Base-by-base conservation (phyloP, 2,113 vertebrate genomes). In the Zosterops lateralis region DNA sequence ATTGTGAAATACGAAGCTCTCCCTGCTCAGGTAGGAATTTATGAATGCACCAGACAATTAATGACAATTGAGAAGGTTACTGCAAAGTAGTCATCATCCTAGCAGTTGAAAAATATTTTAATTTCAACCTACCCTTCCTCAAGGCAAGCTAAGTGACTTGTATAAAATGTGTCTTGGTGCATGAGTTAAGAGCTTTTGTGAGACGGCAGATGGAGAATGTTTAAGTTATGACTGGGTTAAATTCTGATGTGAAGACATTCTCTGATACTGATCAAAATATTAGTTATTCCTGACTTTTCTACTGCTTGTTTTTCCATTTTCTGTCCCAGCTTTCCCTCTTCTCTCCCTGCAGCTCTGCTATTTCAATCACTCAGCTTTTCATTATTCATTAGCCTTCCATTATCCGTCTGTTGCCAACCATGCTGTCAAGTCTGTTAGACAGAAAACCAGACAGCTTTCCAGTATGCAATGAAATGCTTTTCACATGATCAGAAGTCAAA, bases 331-430 rank as follows among this genome's bases (percentile, higher is more conserved):
- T 85, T 91, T 92, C 29, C 61, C n/a, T 45, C 18, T 89, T 70
- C 38, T 66, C 28, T 72, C 80, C 70, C 70, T 31, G 34, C 70
- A 91, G 74, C 89, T 93, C 91, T 90, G 57, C 61, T 93, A 71
- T 92, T 95, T 89, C 82, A 89, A 64, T 92, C 94, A 90, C 44
- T 88, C 64, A 40, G 81, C 40, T 93, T 84, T 89, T 93, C 67
- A 89, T 89, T 96, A 93, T 92, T 94, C 82, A 87, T 89, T 82
- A 91, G 87, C 89, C 61, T 92, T 77, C 79, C 64, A 74, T 90
- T 92, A 92, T 70, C 78, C 0, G 0, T 70, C 87, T 85, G 54
- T 83, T 79, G 84, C 91, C 84, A 97, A 54, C 87, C 48, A 60
- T 64, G 64, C 78, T 70, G 82, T 93, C 84, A 89, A 73, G 71